Evolutionary conservation across 1,140 invertebrate genomes (phyloP).

Genomic region (Halesus radiatus): DNA sequence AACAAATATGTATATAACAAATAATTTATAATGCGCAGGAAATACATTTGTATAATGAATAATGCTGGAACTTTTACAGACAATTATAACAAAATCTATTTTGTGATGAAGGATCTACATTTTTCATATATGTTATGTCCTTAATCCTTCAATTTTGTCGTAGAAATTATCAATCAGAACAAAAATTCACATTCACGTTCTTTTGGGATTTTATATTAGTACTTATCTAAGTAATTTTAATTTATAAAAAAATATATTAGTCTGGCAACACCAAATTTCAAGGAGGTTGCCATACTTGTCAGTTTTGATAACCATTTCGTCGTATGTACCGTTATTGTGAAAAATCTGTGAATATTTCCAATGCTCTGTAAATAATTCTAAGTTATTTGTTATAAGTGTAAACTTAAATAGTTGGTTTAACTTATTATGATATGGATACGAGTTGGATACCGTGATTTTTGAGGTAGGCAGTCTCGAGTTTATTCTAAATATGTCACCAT

Average conservation of each 20-base stretch:
- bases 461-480: slow-evolving; percentile 9
- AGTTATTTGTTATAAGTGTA: slow-evolving; percentile 23
- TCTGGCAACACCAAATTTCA: slow-evolving; percentile 3
- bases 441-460: slow-evolving; percentile 26
- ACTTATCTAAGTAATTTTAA: not conserved
- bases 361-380: slow-evolving; percentile 35
- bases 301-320: slow-evolving; percentile 49
- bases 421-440: slow-evolving; percentile 13
- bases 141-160: too few relatives aligned
- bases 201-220: not conserved
- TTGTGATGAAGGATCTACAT: too few relatives aligned
- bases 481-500: slow-evolving; percentile 40
- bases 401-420: slow-evolving; percentile 18
- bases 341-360: slow-evolving; percentile 46
- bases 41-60: too few relatives aligned
- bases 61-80: too few relatives aligned
- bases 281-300: slow-evolving; percentile 30
- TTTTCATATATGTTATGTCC: too few relatives aligned
- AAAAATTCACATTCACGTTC: too few relatives aligned
- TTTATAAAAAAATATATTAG: too few relatives aligned
- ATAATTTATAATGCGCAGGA: too few relatives aligned
- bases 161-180: too few relatives aligned
- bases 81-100: too few relatives aligned
- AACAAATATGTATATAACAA: too few relatives aligned
- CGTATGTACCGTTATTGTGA: slow-evolving; percentile 51